These are phyloP conservation scores for Drosophila littoralis DNA, from an alignment of 1,140 invertebrate genomes.

Conservation along the genomic window DNA sequence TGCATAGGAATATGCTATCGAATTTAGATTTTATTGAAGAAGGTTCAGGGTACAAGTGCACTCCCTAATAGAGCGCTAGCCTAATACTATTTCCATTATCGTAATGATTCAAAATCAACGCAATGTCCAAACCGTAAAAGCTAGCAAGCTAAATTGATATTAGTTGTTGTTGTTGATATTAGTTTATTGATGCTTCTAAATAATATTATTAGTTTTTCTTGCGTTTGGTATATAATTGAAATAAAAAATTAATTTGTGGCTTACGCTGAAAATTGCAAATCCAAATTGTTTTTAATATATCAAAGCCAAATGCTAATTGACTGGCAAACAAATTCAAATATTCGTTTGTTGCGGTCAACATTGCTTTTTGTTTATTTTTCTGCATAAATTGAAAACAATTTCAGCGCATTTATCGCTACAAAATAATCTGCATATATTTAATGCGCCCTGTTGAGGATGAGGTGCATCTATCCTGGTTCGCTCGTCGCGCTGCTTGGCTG, in stretches of 20 bases:
- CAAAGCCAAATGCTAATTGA: slow-evolving; percentile 4
- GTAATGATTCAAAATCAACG: no score
- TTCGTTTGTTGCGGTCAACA: slow-evolving; percentile 4
- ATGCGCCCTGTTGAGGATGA: slow-evolving; percentile 9
- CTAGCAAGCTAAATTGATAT: no score
- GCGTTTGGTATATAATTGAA: not conserved
- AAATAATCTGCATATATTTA: slow-evolving; percentile 37
- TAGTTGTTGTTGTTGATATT: no score
- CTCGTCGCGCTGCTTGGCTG: slow-evolving; percentile 31
- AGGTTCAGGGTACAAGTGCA: no score
- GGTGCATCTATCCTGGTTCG: slow-evolving; percentile 14
- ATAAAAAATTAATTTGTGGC: not conserved
- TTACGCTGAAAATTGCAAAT: not conserved
- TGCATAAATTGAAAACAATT: slow-evolving; percentile 16
- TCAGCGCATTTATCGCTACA: slow-evolving; percentile 19
- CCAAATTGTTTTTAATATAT: not conserved
- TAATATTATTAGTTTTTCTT: not conserved
- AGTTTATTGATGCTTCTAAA: not conserved
- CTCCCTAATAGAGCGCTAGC: no score
- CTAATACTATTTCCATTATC: no score
- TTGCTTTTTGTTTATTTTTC: not conserved
- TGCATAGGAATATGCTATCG: no score
- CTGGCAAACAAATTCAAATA: slow-evolving; percentile 6
- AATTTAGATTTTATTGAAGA: no score
- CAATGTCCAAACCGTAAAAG: no score